Evolutionary conservation across 2,797 vertebrate species (phyloP).

Genomic region (Acrocephalus scirpaceus): DNA sequence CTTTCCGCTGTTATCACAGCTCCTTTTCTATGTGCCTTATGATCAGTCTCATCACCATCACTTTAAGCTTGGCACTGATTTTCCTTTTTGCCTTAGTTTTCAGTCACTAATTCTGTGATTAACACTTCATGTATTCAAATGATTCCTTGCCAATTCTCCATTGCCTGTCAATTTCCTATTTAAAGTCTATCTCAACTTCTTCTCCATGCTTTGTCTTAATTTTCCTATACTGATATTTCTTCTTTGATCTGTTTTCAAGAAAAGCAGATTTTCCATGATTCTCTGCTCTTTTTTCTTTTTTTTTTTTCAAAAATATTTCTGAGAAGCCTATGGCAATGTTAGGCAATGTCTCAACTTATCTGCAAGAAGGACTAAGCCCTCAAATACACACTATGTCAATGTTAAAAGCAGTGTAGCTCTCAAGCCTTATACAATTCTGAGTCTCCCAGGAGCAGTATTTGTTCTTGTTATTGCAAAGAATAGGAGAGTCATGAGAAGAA

Average conservation of each 20-base stretch:
- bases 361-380: neutral
- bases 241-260: neutral
- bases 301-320: neutral
- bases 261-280: neutral
- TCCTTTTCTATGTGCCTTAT: neutral
- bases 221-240: neutral
- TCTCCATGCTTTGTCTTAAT: neutral
- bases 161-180: neutral
- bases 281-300: neutral
- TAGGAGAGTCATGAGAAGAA: neutral
- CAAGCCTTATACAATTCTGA: neutral
- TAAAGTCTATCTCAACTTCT: neutral
- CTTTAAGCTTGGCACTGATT: neutral
- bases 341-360: neutral
- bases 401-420: neutral
- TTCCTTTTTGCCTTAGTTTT: neutral
- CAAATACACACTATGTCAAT: neutral
- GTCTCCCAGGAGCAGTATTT: neutral
- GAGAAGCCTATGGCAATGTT: neutral
- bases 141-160: neutral
- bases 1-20: neutral
- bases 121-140: neutral
- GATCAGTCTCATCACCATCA: neutral
- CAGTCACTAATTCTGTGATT: neutral
- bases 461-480: neutral